Evolutionary conservation across 2,113 vertebrate species (phyloP).

Genomic region (Neoarius graeffei): DNA sequence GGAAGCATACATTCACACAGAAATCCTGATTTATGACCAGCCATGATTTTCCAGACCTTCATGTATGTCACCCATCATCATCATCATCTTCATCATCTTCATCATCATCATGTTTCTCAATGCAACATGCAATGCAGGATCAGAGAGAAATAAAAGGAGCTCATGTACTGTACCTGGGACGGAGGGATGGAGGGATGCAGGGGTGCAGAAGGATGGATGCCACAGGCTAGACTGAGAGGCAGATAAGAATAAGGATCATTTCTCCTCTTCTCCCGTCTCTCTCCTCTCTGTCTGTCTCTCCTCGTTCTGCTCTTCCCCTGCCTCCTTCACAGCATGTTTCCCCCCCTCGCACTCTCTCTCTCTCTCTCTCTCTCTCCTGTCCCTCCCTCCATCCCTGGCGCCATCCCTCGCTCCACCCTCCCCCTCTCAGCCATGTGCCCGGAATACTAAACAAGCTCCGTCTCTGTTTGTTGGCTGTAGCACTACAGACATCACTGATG

Average conservation of each 20-base stretch:
- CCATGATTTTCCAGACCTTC: conserved; percentile 14
- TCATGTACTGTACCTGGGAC: conserved; percentile 64
- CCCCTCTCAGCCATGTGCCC: conserved; percentile 68
- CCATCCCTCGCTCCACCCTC: conserved; percentile 65
- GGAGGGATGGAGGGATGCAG: conserved; percentile 53
- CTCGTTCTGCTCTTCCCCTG: conserved; percentile 67
- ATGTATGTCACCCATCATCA: neutral
- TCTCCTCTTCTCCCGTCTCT: conserved; percentile 67
- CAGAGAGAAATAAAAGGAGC: conserved; percentile 53
- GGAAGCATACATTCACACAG: conserved; percentile 40
- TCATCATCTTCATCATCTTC: neutral
- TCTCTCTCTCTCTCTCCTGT: conserved; percentile 53
- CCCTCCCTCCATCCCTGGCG: conserved; percentile 63
- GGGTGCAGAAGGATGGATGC: conserved; percentile 35
- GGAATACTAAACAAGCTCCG: conserved; percentile 75
- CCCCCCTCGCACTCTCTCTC: conserved; percentile 64
- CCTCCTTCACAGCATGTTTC: conserved; percentile 62
- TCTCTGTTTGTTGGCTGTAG: conserved; percentile 66
- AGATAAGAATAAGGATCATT: conserved; percentile 68
- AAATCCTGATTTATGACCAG: neutral
- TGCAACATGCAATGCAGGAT: conserved; percentile 40
- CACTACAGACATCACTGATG: conserved; percentile 73
- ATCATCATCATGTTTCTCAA: neutral
- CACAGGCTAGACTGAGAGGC: conserved; percentile 63
- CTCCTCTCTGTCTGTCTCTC: conserved; percentile 51